A percentile compares a stretch with the other conserved stretches of the same genome.
Evolutionary conservation across 2,797 vertebrate species (phyloP).

Genomic region (Chrysolophus pictus): DNA sequence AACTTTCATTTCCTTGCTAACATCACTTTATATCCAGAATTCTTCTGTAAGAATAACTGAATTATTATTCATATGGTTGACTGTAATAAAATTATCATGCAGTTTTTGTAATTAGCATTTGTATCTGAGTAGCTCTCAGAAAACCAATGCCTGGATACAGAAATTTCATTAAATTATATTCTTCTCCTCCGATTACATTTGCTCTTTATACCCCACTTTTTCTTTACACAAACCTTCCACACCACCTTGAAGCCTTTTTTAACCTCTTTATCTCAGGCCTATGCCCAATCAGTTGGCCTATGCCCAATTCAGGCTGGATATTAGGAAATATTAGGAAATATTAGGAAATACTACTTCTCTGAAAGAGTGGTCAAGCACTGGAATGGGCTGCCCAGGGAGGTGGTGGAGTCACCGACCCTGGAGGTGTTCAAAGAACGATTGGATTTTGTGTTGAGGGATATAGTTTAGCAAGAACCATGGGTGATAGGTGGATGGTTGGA

Average conservation of each 20-base stretch:
- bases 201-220: neutral
- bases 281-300: no score
- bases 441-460: no score
- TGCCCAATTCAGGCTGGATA: no score
- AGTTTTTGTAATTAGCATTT: conserved; percentile 32
- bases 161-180: conserved; percentile 25
- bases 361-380: no score
- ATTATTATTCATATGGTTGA: conserved; percentile 30
- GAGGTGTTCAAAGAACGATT: no score
- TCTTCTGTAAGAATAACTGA: neutral
- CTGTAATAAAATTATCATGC: conserved; percentile 36
- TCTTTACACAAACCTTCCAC: neutral
- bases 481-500: no score
- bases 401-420: no score
- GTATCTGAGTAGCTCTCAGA: neutral
- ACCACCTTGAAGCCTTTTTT: neutral
- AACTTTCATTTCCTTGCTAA: neutral
- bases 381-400: no score
- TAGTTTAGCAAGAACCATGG: no score
- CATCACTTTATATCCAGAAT: neutral
- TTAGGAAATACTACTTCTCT: no score
- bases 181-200: neutral
- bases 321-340: no score
- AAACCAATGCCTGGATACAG: neutral
- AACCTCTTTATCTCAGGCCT: neutral